phyloP scores from a whole-genome alignment of 2,888 invertebrate species.

The Oligia latruncula region DNA sequence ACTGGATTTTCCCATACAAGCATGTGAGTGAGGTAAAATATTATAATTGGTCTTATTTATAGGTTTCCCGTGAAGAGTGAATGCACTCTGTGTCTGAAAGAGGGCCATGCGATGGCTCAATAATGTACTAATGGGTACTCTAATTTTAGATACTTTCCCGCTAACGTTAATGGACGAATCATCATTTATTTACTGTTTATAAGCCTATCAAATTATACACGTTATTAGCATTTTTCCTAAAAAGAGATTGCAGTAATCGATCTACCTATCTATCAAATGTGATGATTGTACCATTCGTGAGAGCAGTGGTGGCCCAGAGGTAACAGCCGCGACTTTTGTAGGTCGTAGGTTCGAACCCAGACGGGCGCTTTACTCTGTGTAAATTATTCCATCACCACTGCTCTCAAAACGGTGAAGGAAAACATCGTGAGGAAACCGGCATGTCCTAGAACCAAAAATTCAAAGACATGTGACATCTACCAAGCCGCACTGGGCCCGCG shows the following conservation, averaged over 20 bases:
- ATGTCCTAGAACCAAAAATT: too few species aligned
- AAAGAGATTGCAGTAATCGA: background rate
- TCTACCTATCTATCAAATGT: background rate
- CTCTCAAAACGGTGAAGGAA: too few species aligned
- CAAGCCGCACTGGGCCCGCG: too few species aligned
- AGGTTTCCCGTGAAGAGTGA: slow-evolving; percentile 29
- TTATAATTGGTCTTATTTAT: slow-evolving; percentile 42
- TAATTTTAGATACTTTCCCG: slow-evolving; percentile 32
- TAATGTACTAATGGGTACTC: slow-evolving; percentile 17
- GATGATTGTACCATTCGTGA: background rate
- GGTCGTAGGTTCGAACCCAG: too few species aligned
- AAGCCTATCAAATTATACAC: background rate
- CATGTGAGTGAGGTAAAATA: slow-evolving; percentile 36
- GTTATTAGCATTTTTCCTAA: background rate
- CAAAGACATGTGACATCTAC: too few species aligned
- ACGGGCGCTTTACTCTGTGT: too few species aligned
- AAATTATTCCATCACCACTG: too few species aligned
- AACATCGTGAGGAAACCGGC: too few species aligned
- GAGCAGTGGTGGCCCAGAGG: too few species aligned
- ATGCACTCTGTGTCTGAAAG: slow-evolving; percentile 31
- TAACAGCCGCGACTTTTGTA: too few species aligned
- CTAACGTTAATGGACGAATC: slow-evolving; percentile 15
- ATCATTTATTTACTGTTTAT: slow-evolving; percentile 19
- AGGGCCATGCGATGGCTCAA: slow-evolving; percentile 24
- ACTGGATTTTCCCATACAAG: slow-evolving; percentile 47